These are phyloP conservation scores for Epinotia brunnichana DNA, from an alignment of 2,888 invertebrate species.

Conservation along the genomic window DNA sequence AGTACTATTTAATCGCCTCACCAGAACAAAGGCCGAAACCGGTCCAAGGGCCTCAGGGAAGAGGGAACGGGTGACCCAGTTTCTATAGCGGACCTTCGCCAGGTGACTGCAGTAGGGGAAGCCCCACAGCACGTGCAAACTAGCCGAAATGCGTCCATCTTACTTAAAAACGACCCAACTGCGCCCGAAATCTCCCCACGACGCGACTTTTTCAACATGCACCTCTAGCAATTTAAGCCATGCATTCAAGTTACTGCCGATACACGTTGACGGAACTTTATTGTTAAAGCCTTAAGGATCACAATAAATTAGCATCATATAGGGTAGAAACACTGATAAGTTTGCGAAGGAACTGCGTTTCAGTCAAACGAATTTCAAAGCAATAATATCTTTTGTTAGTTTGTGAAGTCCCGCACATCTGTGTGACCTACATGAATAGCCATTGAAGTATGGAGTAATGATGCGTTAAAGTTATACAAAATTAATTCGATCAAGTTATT, in stretches of 20 bases:
- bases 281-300: slow-evolving; percentile 3
- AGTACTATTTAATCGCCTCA: slow-evolving; percentile 58
- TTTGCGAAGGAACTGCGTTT: slow-evolving; percentile 65
- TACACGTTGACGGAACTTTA: neutral
- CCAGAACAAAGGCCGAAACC: slow-evolving; percentile 57
- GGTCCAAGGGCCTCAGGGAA: slow-evolving; percentile 54
- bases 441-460: slow-evolving; percentile 60
- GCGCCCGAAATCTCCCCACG: neutral
- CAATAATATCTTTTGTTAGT: slow-evolving; percentile 68
- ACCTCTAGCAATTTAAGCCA: neutral
- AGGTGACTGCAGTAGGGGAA: slow-evolving; percentile 57
- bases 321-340: slow-evolving; percentile 37
- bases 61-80: slow-evolving; percentile 79
- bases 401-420: slow-evolving; percentile 56
- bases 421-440: slow-evolving; percentile 69
- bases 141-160: slow-evolving; percentile 57
- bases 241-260: neutral
- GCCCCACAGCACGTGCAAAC: slow-evolving; percentile 67
- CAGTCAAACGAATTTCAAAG: slow-evolving; percentile 64
- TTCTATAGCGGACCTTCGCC: slow-evolving; percentile 56
- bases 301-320: neutral
- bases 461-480: slow-evolving; percentile 39
- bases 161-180: slow-evolving; percentile 17
- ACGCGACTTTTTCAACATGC: slow-evolving; percentile 1
- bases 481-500: slow-evolving; percentile 41